Evolutionary conservation across 1,140 invertebrate species (phyloP).

Genomic region (Nasonia longicornis): DNA sequence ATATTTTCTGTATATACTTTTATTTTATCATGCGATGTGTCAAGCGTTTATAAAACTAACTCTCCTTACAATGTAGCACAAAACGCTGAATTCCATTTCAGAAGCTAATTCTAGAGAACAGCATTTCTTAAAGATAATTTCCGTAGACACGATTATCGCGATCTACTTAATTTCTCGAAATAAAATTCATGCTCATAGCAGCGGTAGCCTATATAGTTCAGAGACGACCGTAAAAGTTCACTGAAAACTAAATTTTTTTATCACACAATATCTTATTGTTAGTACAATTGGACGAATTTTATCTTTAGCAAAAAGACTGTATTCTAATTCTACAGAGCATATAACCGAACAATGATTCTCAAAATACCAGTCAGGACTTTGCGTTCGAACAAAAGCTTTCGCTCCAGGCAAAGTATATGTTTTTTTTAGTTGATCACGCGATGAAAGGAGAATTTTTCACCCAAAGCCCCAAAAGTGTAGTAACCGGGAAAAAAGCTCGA

Average conservation of each 20-base stretch:
- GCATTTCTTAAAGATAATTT: too few relatives aligned
- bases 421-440: not conserved
- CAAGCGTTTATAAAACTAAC: not conserved
- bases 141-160: too few relatives aligned
- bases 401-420: not conserved
- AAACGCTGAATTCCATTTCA: too few relatives aligned
- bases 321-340: not conserved
- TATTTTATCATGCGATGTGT: not conserved
- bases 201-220: too few relatives aligned
- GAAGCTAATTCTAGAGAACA: too few relatives aligned
- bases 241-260: not conserved
- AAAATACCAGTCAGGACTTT: not conserved
- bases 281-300: not conserved
- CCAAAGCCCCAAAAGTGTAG: not conserved
- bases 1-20: not conserved
- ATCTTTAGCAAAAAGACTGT: not conserved
- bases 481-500: not conserved
- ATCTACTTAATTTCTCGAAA: too few relatives aligned
- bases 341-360: not conserved
- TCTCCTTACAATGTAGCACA: too few relatives aligned
- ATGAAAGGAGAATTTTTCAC: not conserved
- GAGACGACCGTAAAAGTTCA: too few relatives aligned
- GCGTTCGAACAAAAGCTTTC: not conserved
- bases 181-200: too few relatives aligned
- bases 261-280: not conserved